Base-by-base conservation (phyloP, 2,888 invertebrate genomes). In the Latrodectus hesperus region DNA sequence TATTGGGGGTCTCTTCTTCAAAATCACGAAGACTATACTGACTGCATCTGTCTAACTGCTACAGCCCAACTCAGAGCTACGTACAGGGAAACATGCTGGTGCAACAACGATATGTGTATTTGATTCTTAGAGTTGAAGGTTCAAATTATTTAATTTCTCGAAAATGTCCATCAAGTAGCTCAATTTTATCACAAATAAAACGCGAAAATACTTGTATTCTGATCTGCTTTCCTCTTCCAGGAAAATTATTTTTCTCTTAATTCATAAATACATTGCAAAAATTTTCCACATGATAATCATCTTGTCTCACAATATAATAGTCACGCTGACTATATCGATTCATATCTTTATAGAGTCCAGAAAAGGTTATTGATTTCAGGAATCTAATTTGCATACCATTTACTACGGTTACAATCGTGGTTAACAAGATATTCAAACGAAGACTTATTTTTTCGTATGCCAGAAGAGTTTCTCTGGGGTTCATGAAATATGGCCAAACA, bases 121-220 rank as follows among this genome's bases (percentile, higher is more conserved):
- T 75, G 68, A 68, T 68, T 60, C 75, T 75, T 83, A 51, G 22
- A 83, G 70, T 75, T 83, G 82, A 75, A 75, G 75, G 60, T 83
- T 83, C 75, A 80, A 80, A 80, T n/a, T n/a, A n/a, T 72, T 72
- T 80, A 75, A 49, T 67, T 82, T 82, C 26, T 82, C 68, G 74
- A 82, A 74, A 74, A 82, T 82, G 75, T 68, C 67, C 74, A 82
- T 68, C 68, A 75, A 52, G 55, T 72, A 64, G 72, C 72, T 74
- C 53, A 73, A 81, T 74, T 73, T 73, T 49, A 80, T 64, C 80
- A 81, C 81, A 81, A 81, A 81, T 81, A 65, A 81, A 73, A 9
- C 12, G 60, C 16, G 60, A 60, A 60, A 60, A 60, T 60, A 9
- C 60, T 60, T 11, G 60, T 6, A 4, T 60, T 60, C 60, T 16